These are phyloP conservation scores for Acronicta alni DNA, from an alignment of 2,888 invertebrate genomes.

Conservation along the genomic window DNA sequence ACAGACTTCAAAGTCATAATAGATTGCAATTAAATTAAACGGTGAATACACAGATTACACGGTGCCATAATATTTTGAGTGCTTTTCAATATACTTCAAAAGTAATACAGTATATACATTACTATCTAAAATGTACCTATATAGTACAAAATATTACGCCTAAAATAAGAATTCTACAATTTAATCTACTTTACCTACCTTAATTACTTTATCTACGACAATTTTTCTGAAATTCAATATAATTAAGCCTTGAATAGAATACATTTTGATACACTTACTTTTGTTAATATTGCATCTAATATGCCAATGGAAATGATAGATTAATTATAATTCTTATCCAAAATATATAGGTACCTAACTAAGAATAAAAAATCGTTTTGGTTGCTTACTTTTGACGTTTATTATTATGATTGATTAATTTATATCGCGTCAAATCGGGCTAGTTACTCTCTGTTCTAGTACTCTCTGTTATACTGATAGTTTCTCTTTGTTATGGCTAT, in stretches of 20 bases:
- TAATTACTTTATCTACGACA: constrained; percentile 28
- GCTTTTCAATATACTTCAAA: constrained; percentile 49
- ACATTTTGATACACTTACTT: constrained; percentile 29
- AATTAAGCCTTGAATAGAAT: constrained; percentile 31
- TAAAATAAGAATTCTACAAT: constrained; percentile 51
- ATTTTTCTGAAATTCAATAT: constrained; percentile 18
- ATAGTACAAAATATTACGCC: constrained; percentile 50
- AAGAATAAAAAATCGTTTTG: constrained; percentile 5
- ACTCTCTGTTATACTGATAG: no score
- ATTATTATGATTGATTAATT: not conserved
- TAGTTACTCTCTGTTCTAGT: no score
- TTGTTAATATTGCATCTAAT: constrained; percentile 19
- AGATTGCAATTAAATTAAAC: constrained; percentile 62
- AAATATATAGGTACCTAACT: constrained; percentile 11
- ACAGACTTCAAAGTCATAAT: constrained; percentile 32
- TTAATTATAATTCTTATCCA: constrained; percentile 14
- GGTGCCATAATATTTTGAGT: constrained; percentile 60
- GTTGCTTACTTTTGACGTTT: constrained; percentile 6
- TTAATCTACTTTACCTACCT: constrained; percentile 42
- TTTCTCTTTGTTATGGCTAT: no score
- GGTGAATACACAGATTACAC: constrained; percentile 64
- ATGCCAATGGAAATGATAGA: constrained; percentile 12
- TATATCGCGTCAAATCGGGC: constrained; percentile 4
- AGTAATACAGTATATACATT: constrained; percentile 56
- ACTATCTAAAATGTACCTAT: constrained; percentile 48